phyloP scores from a whole-genome alignment of 2,113 vertebrate species.

The Archocentrus centrarchus region DNA sequence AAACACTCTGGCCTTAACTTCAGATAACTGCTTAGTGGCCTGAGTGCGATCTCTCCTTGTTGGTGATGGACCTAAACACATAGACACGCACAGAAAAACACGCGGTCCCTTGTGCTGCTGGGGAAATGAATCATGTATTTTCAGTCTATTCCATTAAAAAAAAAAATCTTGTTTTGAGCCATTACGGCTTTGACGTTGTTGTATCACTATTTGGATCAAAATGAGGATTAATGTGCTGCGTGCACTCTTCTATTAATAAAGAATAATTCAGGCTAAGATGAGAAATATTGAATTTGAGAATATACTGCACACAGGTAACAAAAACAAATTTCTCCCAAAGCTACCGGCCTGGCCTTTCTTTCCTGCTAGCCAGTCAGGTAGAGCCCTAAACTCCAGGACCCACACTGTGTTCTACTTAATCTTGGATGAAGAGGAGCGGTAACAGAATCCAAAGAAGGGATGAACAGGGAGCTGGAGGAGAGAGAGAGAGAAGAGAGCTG shows the following conservation, averaged over 20 bases:
- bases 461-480: slow-evolving; percentile 50
- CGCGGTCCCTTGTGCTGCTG: not conserved
- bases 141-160: slow-evolving; percentile 38
- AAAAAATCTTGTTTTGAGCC: slow-evolving; percentile 18
- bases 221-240: slow-evolving; percentile 33
- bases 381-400: slow-evolving; percentile 33
- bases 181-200: slow-evolving; percentile 30
- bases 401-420: slow-evolving; percentile 63
- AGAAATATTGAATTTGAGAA: slow-evolving; percentile 37
- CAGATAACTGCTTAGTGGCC: slow-evolving; percentile 62
- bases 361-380: slow-evolving; percentile 42
- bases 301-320: not conserved
- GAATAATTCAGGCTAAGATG: slow-evolving; percentile 30
- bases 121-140: slow-evolving; percentile 48
- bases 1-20: slow-evolving; percentile 64
- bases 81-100: not conserved
- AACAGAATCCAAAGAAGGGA: slow-evolving; percentile 64
- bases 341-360: slow-evolving; percentile 35
- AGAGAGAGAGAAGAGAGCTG: slow-evolving; percentile 46
- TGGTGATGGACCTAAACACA: slow-evolving; percentile 23
- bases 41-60: slow-evolving; percentile 33
- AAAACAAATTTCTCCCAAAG: not conserved
- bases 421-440: slow-evolving; percentile 59
- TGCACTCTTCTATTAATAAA: slow-evolving; percentile 8
- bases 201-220: slow-evolving; percentile 48